phyloP scores from a whole-genome alignment of 2,797 vertebrate species.

The Philypnodon macrostomus region DNA sequence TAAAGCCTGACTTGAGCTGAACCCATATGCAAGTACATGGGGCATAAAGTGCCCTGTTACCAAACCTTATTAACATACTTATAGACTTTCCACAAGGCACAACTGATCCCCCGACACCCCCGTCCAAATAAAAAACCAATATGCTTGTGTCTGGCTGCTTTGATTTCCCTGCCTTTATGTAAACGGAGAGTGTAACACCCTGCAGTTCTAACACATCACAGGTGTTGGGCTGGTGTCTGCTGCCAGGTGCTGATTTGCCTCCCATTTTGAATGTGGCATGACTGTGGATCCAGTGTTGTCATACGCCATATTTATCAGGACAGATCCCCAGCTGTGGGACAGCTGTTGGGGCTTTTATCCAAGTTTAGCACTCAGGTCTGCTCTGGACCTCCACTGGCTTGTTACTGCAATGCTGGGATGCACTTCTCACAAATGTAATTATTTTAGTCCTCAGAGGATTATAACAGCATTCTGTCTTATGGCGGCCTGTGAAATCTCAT shows the following conservation, averaged over 20 bases:
- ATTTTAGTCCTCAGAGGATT: not conserved
- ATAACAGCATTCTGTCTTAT: not conserved
- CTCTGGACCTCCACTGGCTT: conserved; percentile 2
- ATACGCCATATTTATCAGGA: conserved; percentile 37
- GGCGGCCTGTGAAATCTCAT: not conserved
- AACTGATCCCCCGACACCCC: not conserved
- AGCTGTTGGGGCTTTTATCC: conserved; percentile 43
- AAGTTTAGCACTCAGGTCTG: conserved; percentile 22
- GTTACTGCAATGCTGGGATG: conserved; percentile 5
- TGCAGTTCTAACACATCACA: conserved; percentile 14
- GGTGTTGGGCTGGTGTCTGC: conserved; percentile 35
- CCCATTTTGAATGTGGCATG: conserved; percentile 23
- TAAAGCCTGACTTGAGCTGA: conserved; percentile 47
- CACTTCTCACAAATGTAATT: not conserved
- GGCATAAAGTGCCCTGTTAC: conserved; percentile 19
- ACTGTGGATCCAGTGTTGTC: conserved; percentile 25
- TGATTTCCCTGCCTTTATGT: not conserved
- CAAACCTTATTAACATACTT: conserved; percentile 44
- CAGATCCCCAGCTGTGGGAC: conserved; percentile 49
- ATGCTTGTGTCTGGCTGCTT: not conserved
- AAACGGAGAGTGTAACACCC: not conserved
- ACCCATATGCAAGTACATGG: conserved; percentile 18
- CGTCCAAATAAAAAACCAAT: not conserved
- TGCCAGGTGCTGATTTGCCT: conserved; percentile 32
- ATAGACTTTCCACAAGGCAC: conserved; percentile 10